Base-by-base conservation (phyloP, 1,140 invertebrate genomes). In the Rhizoglyphus robini region DNA sequence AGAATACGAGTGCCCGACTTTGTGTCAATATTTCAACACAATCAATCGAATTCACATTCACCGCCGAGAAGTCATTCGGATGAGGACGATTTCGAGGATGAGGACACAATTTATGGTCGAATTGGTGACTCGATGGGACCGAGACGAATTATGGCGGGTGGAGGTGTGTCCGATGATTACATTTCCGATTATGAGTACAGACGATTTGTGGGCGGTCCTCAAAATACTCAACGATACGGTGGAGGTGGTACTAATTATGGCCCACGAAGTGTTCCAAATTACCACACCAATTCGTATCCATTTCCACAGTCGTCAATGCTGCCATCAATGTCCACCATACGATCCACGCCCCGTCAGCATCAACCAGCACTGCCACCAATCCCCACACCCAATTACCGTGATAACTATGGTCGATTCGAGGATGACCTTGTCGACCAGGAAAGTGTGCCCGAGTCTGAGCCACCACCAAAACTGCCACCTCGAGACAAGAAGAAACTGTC, bases 381-480 rank as follows among this genome's bases (percentile, higher is more conserved):
- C 23, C 41, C 41, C 23, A 15, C 15, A 46, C 15, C 15, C 41
- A 46, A 23, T 46, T 46, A 15, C 23, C 41, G 23, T 23, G 15
- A 46, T 23, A 23, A 23, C 41, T 15, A 46, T 46, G 41, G n/a
- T 23, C 41, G 41, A 46, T 46, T 46, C 41, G 41, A 46, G 41
- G 32, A 23, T 32, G 83, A 84, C 60, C 88, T 90, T n/a, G n/a
- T n/a, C n/a, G n/a, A n/a, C n/a, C n/a, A n/a, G n/a, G n/a, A n/a
- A n/a, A n/a, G n/a, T n/a, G n/a, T 46, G 41, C 36, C 8, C 8
- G 36, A 41, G 8, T 41, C 36, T 8, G 36, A 41, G 73, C 88
- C 85, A 75, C 90, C 90, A 34, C 90, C 90, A 1, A 93, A 94
- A 79, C 79, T 95, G 70, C 90, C 90, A 36, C 90, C 90, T 1